phyloP scores from a whole-genome alignment of 2,113 vertebrate genomes.

The Microcebus ravelobensis region DNA sequence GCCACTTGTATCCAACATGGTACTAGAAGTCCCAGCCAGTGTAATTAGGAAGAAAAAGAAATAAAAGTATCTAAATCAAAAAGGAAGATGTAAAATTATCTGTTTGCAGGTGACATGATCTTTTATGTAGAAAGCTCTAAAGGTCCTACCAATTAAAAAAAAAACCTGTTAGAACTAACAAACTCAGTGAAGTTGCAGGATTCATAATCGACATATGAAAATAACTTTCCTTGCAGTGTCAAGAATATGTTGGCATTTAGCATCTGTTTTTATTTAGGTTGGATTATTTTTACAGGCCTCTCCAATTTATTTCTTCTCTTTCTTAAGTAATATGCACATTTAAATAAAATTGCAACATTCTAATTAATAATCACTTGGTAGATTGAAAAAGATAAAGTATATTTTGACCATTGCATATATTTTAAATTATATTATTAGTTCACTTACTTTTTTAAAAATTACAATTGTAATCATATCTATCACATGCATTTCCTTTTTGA shows the following conservation, averaged over 20 bases:
- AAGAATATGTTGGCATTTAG: neutral
- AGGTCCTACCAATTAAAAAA: neutral
- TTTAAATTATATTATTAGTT: neutral
- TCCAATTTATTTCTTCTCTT: neutral
- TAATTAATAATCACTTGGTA: neutral
- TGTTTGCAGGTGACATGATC: neutral
- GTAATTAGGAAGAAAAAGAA: neutral
- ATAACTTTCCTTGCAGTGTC: neutral
- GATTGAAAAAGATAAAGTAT: neutral
- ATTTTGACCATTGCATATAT: neutral
- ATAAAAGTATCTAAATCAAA: neutral
- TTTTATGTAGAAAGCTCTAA: neutral
- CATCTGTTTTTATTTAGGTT: neutral
- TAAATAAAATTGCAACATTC: neutral
- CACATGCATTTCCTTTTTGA: neutral
- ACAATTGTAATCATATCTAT: neutral
- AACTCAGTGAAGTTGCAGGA: neutral
- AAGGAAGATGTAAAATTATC: neutral
- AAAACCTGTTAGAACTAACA: neutral
- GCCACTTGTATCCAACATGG: neutral
- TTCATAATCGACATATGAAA: neutral
- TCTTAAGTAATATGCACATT: neutral
- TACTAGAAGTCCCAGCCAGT: neutral
- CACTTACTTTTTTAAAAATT: neutral
- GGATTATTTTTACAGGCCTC: neutral